Conservation (phyloP, 2,113 vertebrate species). For the Martes martes region DNA sequence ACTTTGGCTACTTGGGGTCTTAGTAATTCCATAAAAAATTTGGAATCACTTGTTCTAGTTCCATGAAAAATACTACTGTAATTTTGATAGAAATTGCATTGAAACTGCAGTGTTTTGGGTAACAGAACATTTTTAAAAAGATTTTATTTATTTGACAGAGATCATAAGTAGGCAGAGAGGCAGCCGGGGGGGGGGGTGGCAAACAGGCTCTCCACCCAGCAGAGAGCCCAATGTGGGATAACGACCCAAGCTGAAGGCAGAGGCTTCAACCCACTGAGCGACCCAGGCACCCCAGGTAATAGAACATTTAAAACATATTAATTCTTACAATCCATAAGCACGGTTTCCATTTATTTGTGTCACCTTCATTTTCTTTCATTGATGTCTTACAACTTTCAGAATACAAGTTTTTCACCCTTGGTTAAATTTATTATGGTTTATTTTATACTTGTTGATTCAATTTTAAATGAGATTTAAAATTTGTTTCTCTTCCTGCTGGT, state of each 20-base stretch:
- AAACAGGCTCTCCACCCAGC: too few species aligned
- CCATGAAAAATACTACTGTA: background rate
- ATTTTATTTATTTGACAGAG: too few species aligned
- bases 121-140: too few species aligned
- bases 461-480: background rate
- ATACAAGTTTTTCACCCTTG: background rate
- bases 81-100: background rate
- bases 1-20: background rate
- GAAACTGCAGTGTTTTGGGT: background rate
- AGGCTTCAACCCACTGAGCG: too few species aligned
- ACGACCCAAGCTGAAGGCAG: too few species aligned
- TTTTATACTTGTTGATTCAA: background rate
- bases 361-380: background rate
- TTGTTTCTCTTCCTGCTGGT: background rate
- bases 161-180: too few species aligned
- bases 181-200: too few species aligned
- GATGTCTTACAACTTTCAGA: background rate
- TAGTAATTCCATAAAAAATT: background rate
- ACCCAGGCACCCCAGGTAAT: too few species aligned
- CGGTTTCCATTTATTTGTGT: too few species aligned
- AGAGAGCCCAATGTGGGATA: too few species aligned
- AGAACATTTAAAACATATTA: too few species aligned
- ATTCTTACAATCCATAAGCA: too few species aligned
- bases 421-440: background rate
- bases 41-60: background rate